phyloP scores from a whole-genome alignment of 1,140 invertebrate species.

The Achatina immaculata region DNA sequence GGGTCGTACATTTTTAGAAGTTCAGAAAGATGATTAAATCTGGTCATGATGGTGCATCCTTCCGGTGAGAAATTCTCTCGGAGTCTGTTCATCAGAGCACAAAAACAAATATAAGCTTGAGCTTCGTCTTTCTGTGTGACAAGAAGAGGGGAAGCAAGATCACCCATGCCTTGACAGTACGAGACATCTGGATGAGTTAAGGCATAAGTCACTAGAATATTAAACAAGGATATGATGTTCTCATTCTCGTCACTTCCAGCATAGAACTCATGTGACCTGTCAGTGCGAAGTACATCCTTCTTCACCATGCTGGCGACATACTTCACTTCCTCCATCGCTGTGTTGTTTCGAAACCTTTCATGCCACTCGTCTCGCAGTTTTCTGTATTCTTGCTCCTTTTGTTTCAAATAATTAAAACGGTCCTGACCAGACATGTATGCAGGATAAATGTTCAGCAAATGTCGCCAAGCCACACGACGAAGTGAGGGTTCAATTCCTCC shows the following conservation, averaged over 20 bases:
- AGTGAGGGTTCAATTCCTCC: conserved; percentile 71
- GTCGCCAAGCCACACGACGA: conserved; percentile 91
- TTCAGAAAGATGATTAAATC: conserved; percentile 92
- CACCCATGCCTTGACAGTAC: conserved; percentile 98
- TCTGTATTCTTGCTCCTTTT: conserved; percentile 90
- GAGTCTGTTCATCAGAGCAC: conserved; percentile 91
- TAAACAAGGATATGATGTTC: conserved; percentile 92
- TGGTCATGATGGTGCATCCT: conserved; percentile 92
- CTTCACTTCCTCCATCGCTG: conserved; percentile 80
- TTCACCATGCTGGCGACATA: conserved; percentile 95
- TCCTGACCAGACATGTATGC: conserved; percentile 86
- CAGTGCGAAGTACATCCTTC: conserved; percentile 89
- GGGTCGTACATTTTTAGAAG: conserved; percentile 91
- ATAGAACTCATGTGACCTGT: conserved; percentile 93
- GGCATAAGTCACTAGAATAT: conserved; percentile 95
- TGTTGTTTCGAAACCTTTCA: conserved; percentile 56
- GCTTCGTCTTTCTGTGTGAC: conserved; percentile 96
- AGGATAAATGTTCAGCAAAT: conserved; percentile 95
- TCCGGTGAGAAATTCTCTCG: conserved; percentile 92
- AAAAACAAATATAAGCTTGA: conserved; percentile 96
- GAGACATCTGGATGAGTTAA: conserved; percentile 94
- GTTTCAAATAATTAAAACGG: conserved; percentile 94
- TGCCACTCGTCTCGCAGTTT: conserved; percentile 84
- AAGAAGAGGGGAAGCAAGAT: conserved; percentile 92
- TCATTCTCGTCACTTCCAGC: conserved; percentile 95